Evolutionary conservation across 2,113 vertebrate genomes (phyloP), one percentile per base, ranked within the genome.

Genomic region (Catharus minimus): DNA sequence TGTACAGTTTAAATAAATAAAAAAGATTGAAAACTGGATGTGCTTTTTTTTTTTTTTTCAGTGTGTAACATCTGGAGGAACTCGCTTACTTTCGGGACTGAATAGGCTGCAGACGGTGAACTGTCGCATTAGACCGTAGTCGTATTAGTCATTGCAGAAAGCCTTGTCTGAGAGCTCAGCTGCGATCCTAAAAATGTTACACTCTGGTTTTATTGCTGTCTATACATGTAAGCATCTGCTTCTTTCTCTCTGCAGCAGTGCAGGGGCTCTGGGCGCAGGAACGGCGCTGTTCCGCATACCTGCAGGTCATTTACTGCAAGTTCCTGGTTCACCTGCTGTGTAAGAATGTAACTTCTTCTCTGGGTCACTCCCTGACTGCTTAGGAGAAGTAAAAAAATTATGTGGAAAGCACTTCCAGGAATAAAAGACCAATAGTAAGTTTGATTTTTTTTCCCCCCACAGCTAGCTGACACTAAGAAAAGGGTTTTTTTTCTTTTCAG

Each of bases 1-100:
- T 99, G 99, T 99, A 99, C 98, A 99, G 99, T 98, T 98, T 98
- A 98, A 99, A 98, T 99, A 98, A 99, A 99, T 98, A 99, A 99
- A 95, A 98, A 96, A 95, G 89, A 95, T 74, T 89, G 95, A 96
- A 97, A 97, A 96, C 88, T 87, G 90, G 91, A 95, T 49, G 24
- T 87, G 87, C 74, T 80, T 86, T 67, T 90, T 79, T 90, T 91
- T 30, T 36, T 30, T 30, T 57, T 36, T n/a, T 36, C 82, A 93
- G 89, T 13, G 20, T 74, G 72, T 97, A 94, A 71, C 83, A 90
- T 94, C 95, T 96, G 92, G 85, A 92, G 89, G 83, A 82, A 92
- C 88, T 93, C 36, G 38, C 92, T 94, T 82, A 39, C 88, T 94
- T 95, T 93, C 27, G 1, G 83, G 86, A 73, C 89, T 68, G 86